These are phyloP conservation scores for Danaus melanippus DNA, from an alignment of 1,140 invertebrate species.

Conservation along the genomic window DNA sequence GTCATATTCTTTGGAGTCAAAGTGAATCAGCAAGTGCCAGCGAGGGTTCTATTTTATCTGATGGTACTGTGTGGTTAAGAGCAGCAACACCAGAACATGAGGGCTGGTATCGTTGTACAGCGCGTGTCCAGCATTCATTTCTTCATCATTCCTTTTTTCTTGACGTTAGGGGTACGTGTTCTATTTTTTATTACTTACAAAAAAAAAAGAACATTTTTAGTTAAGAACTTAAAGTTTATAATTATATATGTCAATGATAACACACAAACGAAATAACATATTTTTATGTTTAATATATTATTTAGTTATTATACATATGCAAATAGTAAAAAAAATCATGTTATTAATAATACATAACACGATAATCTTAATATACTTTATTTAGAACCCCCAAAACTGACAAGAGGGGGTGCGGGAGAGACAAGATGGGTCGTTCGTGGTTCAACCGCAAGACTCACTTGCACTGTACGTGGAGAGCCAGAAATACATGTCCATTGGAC, in stretches of 20 bases:
- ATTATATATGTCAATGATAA: too few relatives aligned
- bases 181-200: not conserved
- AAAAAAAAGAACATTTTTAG: too few relatives aligned
- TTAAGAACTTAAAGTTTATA: too few relatives aligned
- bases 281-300: too few relatives aligned
- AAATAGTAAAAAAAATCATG: too few relatives aligned
- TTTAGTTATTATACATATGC: too few relatives aligned
- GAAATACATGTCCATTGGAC: conserved; percentile 64
- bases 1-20: conserved; percentile 57
- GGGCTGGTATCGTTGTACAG: conserved; percentile 88
- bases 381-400: conserved; percentile 52
- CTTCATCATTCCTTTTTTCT: conserved; percentile 84
- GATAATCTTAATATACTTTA: conserved; percentile 1
- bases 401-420: conserved; percentile 45
- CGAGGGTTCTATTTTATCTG: conserved; percentile 48
- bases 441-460: conserved; percentile 44
- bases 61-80: conserved; percentile 71
- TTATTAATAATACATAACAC: too few relatives aligned
- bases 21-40: conserved; percentile 39
- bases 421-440: conserved; percentile 58
- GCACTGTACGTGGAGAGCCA: conserved; percentile 53
- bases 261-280: too few relatives aligned
- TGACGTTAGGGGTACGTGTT: conserved; percentile 80
- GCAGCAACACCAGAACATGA: conserved; percentile 77
- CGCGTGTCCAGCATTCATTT: conserved; percentile 83